Conservation (phyloP, 1,140 invertebrate species). For the Drosophila willistoni region DNA sequence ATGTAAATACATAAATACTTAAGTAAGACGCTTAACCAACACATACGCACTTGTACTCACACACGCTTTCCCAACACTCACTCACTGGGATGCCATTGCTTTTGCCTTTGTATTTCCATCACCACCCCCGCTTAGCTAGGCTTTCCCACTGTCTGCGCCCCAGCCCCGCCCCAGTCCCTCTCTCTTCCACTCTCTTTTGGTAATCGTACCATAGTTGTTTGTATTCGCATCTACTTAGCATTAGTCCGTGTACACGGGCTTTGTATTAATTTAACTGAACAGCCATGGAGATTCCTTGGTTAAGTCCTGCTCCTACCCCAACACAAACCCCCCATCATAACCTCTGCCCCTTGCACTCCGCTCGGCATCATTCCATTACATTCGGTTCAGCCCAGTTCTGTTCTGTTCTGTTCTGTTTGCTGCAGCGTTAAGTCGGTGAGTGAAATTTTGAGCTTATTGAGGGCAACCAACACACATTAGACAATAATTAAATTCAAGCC, state of each 20-base stretch:
- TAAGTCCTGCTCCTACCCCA: background rate
- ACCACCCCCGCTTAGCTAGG: constrained; percentile 65
- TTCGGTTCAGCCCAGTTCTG: background rate
- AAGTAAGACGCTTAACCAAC: constrained; percentile 74
- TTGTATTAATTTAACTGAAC: constrained; percentile 80
- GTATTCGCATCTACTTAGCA: constrained; percentile 66
- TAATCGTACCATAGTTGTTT: constrained; percentile 23
- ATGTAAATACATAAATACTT: constrained; percentile 81
- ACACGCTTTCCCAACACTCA: constrained; percentile 1
- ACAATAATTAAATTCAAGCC: constrained; percentile 53
- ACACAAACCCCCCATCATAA: background rate
- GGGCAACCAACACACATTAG: constrained; percentile 30
- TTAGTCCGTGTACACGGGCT: constrained; percentile 72
- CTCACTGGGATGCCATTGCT: constrained; percentile 1
- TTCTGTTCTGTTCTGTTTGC: constrained; percentile 11
- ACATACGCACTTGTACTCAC: constrained; percentile 31
- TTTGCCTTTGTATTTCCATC: constrained; percentile 42
- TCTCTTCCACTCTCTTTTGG: constrained; percentile 30
- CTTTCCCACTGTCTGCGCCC: constrained; percentile 35
- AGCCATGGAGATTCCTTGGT: constrained; percentile 28
- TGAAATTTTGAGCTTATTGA: constrained; percentile 35
- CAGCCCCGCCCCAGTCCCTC: background rate
- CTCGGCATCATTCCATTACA: background rate
- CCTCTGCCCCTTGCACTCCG: background rate
- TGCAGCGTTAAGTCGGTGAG: constrained; percentile 37